A percentile compares a stretch with the other conserved stretches of the same genome.
phyloP scores from a whole-genome alignment of 2,113 vertebrate genomes.

The Mola mola region DNA sequence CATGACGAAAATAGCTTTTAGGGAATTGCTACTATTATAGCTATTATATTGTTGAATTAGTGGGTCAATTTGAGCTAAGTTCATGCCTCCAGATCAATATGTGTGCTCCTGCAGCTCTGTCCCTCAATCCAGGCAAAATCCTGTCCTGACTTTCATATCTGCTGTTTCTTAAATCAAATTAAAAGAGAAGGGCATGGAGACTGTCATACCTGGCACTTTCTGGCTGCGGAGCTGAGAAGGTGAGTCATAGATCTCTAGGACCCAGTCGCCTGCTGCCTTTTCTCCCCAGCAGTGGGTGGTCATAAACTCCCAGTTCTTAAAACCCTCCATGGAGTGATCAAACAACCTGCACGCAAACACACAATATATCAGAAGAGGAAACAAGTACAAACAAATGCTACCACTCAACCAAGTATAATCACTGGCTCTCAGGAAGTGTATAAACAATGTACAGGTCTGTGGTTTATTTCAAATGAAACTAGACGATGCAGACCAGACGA shows the following conservation, averaged over 20 bases:
- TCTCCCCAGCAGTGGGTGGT: slow-evolving; percentile 99
- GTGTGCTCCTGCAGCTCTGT: slow-evolving; percentile 8
- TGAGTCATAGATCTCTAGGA: slow-evolving; percentile 96
- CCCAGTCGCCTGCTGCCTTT: slow-evolving; percentile 95
- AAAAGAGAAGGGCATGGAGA: background rate
- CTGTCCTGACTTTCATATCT: background rate
- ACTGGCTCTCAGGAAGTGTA: slow-evolving; percentile 19
- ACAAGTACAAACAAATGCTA: slow-evolving; percentile 8
- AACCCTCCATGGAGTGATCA: slow-evolving; percentile 99
- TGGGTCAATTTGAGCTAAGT: slow-evolving; percentile 34
- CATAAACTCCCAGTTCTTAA: slow-evolving; percentile 99
- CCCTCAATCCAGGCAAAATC: background rate
- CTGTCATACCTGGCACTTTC: slow-evolving; percentile 91
- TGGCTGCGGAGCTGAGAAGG: slow-evolving; percentile 97
- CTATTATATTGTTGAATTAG: slow-evolving; percentile 46
- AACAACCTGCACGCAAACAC: slow-evolving; percentile 86
- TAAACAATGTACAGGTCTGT: slow-evolving; percentile 8
- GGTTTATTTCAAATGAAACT: too few species aligned
- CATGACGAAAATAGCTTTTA: too few species aligned
- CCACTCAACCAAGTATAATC: slow-evolving; percentile 11
- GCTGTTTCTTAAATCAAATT: background rate
- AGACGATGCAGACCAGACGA: background rate
- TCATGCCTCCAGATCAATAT: slow-evolving; percentile 26
- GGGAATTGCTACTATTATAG: too few species aligned
- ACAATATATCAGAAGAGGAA: too few species aligned